These are phyloP conservation scores for Bombylius discolor DNA, from an alignment of 2,888 invertebrate species.

Conservation along the genomic window DNA sequence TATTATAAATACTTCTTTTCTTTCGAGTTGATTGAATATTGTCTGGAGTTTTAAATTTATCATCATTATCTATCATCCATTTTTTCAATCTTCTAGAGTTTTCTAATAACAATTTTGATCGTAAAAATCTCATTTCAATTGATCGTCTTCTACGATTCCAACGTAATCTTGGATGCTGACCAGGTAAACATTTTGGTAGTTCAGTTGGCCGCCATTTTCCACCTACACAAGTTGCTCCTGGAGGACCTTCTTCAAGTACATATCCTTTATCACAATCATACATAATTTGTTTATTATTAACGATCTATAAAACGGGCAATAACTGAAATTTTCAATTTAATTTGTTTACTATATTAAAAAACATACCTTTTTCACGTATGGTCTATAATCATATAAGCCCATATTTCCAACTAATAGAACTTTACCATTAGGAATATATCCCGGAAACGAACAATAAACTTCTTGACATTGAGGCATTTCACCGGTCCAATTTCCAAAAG, in stretches of 20 bases:
- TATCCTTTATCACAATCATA: constrained; percentile 91
- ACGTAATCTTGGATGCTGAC: constrained; percentile 74
- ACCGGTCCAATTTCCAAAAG: constrained; percentile 91
- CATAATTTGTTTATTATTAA: constrained; percentile 89
- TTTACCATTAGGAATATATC: constrained; percentile 76
- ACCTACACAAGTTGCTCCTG: constrained; percentile 88
- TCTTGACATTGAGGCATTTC: constrained; percentile 75
- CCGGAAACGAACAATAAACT: constrained; percentile 89
- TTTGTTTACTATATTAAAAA: background rate
- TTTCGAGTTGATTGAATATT: background rate
- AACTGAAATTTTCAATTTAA: background rate
- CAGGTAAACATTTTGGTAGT: constrained; percentile 69
- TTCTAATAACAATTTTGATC: constrained; percentile 26
- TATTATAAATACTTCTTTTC: background rate
- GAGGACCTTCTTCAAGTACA: constrained; percentile 72
- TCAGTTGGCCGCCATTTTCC: constrained; percentile 87
- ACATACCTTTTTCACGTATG: constrained; percentile 75
- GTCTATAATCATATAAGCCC: constrained; percentile 89
- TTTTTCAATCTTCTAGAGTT: constrained; percentile 19
- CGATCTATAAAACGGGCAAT: constrained; percentile 36
- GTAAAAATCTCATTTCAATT: constrained; percentile 24
- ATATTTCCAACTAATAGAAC: constrained; percentile 87
- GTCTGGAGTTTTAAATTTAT: background rate
- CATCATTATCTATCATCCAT: constrained; percentile 3
- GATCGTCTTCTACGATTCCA: constrained; percentile 61